Base-by-base conservation (phyloP, 2,888 invertebrate genomes). In the Nephrotoma appendiculata region DNA sequence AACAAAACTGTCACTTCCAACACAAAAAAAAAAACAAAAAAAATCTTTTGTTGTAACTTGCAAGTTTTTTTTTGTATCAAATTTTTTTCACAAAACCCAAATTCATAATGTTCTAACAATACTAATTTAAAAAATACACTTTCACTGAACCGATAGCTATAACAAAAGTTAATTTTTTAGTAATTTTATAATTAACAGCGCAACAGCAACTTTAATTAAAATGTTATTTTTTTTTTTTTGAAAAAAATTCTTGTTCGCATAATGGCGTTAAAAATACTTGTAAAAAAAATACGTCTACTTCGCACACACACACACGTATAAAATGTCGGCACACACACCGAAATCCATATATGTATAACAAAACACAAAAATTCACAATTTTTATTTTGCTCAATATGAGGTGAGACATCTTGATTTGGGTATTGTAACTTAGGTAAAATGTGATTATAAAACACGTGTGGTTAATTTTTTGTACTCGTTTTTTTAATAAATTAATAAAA, bases 231-330 rank as follows among this genome's bases (percentile, higher is more conserved):
- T 19, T 48, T 19, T 19, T 86, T 45, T 86, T 86, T 41, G 48
- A 48, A 44, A 86, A 48, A 86, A 86, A 86, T 45, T 45, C 86
- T 86, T 45, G 41, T 41, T 86, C 86, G 86, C 86, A 86, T 86
- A 86, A 86, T 86, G 86, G 86, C 86, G 86, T 86, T 86, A 31
- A 31, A 31, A 31, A 48, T 86, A 48, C 86, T 86, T 86, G 86
- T 86, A 86, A 45, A 86, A n/a, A 86, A 44, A 85, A 86, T 6
- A 48, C 71, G 31, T 71, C 71, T 71, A 71, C 31, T 31, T 31
- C 31, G 31, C 31, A 31, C 31, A 3, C 31, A 31, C 31, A 31
- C 71, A 71, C 71, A 71, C 4, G 11, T 9, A 52, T 52, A 52
- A 19, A 71, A 57, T 57, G 52, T 57, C 15, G 52, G 31, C 31